A percentile compares a stretch with the other conserved stretches of the same genome.
These are phyloP conservation scores for Coryphaenoides rupestris DNA, from an alignment of 2,113 vertebrate genomes.

Conservation along the genomic window DNA sequence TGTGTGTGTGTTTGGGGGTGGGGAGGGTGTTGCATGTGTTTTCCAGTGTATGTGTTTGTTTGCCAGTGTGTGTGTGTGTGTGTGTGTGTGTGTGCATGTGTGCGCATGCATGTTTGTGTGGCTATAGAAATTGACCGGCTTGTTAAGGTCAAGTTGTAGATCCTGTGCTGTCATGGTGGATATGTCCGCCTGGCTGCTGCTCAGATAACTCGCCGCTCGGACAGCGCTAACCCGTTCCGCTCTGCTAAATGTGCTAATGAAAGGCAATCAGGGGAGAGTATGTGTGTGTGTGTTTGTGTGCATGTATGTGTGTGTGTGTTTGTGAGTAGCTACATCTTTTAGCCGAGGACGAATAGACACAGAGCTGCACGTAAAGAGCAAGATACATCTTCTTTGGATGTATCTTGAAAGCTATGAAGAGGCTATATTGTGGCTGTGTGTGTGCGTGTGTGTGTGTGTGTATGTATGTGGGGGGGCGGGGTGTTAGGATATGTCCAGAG, in stretches of 20 bases:
- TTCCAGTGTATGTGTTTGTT: slow-evolving; percentile 11
- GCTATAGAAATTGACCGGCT: too few species aligned
- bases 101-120: too few species aligned
- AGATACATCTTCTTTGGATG: too few species aligned
- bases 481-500: background rate
- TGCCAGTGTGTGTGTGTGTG: too few species aligned
- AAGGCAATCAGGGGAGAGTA: slow-evolving; percentile 30
- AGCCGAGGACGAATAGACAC: too few species aligned
- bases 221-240: slow-evolving; percentile 44
- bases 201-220: slow-evolving; percentile 33
- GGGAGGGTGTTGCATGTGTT: background rate
- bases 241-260: slow-evolving; percentile 49
- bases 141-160: too few species aligned
- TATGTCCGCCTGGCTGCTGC: too few species aligned
- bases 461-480: background rate
- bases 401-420: too few species aligned
- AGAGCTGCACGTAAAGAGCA: too few species aligned
- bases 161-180: too few species aligned
- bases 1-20: too few species aligned
- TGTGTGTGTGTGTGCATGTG: too few species aligned
- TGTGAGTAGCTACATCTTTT: background rate
- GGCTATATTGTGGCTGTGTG: background rate
- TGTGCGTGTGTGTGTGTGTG: background rate
- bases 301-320: slow-evolving; percentile 15
- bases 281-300: slow-evolving; percentile 8